Base-by-base conservation (phyloP, 2,797 vertebrate genomes). In the Poecilia gillii region DNA sequence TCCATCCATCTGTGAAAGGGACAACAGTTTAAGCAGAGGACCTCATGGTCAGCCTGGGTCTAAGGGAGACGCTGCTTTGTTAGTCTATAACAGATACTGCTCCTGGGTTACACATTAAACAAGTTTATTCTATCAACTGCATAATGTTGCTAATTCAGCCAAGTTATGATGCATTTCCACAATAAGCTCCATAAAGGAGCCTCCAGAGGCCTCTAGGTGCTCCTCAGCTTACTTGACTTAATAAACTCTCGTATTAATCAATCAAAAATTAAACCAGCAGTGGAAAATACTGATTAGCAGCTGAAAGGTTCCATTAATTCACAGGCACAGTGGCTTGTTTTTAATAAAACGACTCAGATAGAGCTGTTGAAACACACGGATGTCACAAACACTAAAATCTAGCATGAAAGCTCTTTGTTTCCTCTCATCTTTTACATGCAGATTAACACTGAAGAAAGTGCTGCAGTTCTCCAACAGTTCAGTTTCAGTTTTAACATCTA, bases 261-360 rank as follows among this genome's bases (percentile, higher is more conserved):
- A 85, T 86, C 82, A 72, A 79, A 73, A 76, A 80, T 66, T 85
- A 86, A 89, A 90, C 84, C 81, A 80, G 84, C 33, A 78, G 0
- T 89, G 84, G 76, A 82, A 89, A 77, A 79, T 82, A 91, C 76
- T 74, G 84, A 84, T 85, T 85, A 81, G 76, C 71, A 76, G 82
- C 73, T 78, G 57, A 87, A 88, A 81, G 33, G 76, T 76, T 85
- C 75, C 57, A 85, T 86, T 71, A 84, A 49, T 12, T 59, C 43
- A 25, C 39, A 46, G 47, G 79, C 73, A 68, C 74, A 41, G 46
- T 55, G 51, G 20, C 74, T 81, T 85, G 73, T 82, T 85, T 79
- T 81, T 75, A 45, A 55, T 53, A 53, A 73, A 68, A 77, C 36
- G 68, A 75, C 6, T 36, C 1, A 36, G 33, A 76, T 0, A 45